A percentile compares a stretch with the other conserved stretches of the same genome.
phyloP scores from a whole-genome alignment of 2,888 invertebrate genomes.

The Herminia tarsipennalis region DNA sequence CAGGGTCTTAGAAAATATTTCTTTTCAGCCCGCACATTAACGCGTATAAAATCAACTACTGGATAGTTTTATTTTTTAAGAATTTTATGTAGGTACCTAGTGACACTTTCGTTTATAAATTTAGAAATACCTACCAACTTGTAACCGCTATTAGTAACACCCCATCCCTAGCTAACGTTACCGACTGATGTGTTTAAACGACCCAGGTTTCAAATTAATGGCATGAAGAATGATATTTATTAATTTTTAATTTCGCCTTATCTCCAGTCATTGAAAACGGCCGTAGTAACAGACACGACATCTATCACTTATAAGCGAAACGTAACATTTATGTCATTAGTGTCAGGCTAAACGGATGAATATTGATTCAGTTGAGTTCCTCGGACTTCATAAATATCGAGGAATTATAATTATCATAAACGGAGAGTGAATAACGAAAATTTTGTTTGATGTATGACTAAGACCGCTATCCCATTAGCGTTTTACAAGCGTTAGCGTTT shows the following conservation, averaged over 20 bases:
- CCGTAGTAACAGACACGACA: conserved; percentile 12
- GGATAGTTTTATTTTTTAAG: too few relatives aligned
- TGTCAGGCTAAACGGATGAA: neutral
- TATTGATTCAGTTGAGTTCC: neutral
- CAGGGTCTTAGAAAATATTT: too few relatives aligned
- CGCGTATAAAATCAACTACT: too few relatives aligned
- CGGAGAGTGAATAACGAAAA: too few relatives aligned
- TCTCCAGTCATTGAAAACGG: conserved; percentile 40
- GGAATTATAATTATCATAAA: neutral
- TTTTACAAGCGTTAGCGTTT: too few relatives aligned
- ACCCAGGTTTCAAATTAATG: conserved; percentile 47
- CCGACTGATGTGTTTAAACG: conserved; percentile 36
- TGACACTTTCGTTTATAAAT: too few relatives aligned
- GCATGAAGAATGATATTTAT: conserved; percentile 50
- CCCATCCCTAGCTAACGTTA: conserved; percentile 20
- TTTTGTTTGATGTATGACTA: too few relatives aligned
- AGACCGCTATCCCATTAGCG: too few relatives aligned
- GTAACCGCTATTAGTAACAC: conserved; percentile 12
- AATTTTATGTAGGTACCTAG: too few relatives aligned
- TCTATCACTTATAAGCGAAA: conserved; percentile 27
- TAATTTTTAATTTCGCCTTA: conserved; percentile 49
- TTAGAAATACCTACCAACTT: neutral
- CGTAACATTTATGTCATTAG: conserved; percentile 6
- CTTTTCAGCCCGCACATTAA: too few relatives aligned
- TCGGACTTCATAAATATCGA: neutral